Percentiles rank a stretch among this genome's conserved stretches.
Conservation (phyloP, 2,797 vertebrate species). For the Argyrosomus regius region DNA sequence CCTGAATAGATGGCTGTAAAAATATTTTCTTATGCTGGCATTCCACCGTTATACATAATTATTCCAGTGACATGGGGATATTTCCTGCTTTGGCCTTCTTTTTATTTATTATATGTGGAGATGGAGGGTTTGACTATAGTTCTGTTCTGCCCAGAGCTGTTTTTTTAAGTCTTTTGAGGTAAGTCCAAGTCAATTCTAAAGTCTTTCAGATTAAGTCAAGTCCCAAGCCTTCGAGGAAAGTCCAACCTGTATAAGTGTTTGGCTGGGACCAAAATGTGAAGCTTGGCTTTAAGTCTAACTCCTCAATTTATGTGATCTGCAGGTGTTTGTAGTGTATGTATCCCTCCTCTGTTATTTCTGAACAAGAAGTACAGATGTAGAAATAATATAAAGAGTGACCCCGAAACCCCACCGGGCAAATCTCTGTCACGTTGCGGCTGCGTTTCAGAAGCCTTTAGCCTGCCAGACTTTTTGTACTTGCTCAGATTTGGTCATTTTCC, state of each 20-base stretch:
- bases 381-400: too few species aligned
- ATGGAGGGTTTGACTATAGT: background rate
- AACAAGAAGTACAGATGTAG: too few species aligned
- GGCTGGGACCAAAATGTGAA: background rate
- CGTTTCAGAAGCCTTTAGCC: too few species aligned
- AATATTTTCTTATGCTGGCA: constrained; percentile 64
- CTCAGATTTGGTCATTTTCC: too few species aligned
- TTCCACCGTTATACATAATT: constrained; percentile 19
- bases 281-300: too few species aligned
- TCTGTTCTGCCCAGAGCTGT: background rate
- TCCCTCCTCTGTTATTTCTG: too few species aligned
- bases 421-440: too few species aligned
- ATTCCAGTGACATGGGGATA: constrained; percentile 36
- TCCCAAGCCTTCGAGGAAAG: background rate
- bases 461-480: too few species aligned
- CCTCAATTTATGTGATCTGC: too few species aligned
- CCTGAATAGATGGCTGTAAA: constrained; percentile 26
- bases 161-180: constrained; percentile 5
- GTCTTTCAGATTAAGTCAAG: background rate
- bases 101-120: constrained; percentile 32
- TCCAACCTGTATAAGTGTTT: background rate
- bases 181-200: constrained; percentile 10
- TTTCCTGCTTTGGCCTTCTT: constrained; percentile 37
- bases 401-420: too few species aligned
- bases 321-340: too few species aligned